Conservation (phyloP, 2,113 vertebrate species). For the Oreocharis arfaki region DNA sequence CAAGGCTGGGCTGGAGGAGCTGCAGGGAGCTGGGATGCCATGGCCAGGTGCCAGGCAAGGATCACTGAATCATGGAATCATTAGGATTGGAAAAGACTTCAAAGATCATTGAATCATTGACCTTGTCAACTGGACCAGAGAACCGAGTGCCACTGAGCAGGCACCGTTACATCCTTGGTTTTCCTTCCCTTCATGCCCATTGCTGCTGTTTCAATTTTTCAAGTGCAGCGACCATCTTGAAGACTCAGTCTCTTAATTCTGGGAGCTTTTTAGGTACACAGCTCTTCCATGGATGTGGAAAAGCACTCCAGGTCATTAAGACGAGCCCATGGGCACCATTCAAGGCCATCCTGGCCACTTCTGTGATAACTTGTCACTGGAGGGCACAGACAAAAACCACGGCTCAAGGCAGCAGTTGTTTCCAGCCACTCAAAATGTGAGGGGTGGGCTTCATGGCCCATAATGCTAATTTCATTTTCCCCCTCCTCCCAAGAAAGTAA, state of each 20-base stretch:
- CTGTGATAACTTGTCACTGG: not conserved
- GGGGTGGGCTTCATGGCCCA: not conserved
- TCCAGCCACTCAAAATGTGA: not conserved
- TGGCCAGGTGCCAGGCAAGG: not conserved
- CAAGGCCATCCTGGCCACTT: not conserved
- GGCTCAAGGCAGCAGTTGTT: not conserved
- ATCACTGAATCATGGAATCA: not conserved
- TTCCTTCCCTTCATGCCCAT: not conserved
- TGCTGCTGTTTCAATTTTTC: not conserved
- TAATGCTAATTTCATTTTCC: slow-evolving; percentile 3
- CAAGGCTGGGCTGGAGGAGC: not conserved
- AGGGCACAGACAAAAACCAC: not conserved
- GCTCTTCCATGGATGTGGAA: not conserved
- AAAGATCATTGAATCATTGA: not conserved
- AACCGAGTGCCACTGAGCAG: not conserved
- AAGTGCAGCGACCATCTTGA: not conserved
- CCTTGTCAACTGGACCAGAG: not conserved
- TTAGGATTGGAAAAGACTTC: not conserved
- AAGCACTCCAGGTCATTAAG: not conserved
- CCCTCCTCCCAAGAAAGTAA: slow-evolving; percentile 19
- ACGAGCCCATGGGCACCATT: not conserved
- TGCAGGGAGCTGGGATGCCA: not conserved
- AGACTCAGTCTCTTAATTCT: not conserved
- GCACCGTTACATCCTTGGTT: fast-evolving
- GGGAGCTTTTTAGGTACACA: not conserved